These are phyloP conservation scores for Conopomorpha cramerella DNA, from an alignment of 1,140 invertebrate species.

Conservation along the genomic window DNA sequence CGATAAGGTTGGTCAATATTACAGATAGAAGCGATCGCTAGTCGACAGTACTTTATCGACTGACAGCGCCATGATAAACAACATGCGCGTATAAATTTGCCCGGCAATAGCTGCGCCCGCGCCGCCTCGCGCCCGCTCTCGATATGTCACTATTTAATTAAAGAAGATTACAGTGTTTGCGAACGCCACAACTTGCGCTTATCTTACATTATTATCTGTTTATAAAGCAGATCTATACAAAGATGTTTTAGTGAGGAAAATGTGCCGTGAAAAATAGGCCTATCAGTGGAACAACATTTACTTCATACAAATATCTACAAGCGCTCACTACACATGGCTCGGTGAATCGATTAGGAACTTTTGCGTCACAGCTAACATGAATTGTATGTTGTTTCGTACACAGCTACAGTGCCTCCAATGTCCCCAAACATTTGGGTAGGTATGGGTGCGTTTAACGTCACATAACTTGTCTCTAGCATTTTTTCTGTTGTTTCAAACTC, in stretches of 20 bases:
- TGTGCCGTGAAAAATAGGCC: not conserved
- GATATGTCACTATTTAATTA: slow-evolving; percentile 2
- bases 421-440: too few relatives aligned
- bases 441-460: too few relatives aligned
- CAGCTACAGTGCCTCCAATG: too few relatives aligned
- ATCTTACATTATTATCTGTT: not conserved
- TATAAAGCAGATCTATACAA: not conserved
- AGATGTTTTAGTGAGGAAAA: not conserved
- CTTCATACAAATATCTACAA: not conserved
- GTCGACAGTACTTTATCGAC: too few relatives aligned
- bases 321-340: not conserved
- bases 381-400: not conserved
- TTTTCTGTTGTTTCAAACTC: too few relatives aligned
- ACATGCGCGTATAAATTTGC: too few relatives aligned
- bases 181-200: not conserved
- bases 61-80: too few relatives aligned
- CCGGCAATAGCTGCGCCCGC: too few relatives aligned
- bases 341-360: not conserved
- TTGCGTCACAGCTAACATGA: not conserved
- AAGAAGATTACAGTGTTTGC: not conserved
- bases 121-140: too few relatives aligned
- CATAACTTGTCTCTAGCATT: too few relatives aligned
- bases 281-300: not conserved
- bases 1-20: too few relatives aligned
- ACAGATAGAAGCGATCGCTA: too few relatives aligned